Conservation (phyloP, 2,113 vertebrate species). For the Circaetus cinerascens region DNA sequence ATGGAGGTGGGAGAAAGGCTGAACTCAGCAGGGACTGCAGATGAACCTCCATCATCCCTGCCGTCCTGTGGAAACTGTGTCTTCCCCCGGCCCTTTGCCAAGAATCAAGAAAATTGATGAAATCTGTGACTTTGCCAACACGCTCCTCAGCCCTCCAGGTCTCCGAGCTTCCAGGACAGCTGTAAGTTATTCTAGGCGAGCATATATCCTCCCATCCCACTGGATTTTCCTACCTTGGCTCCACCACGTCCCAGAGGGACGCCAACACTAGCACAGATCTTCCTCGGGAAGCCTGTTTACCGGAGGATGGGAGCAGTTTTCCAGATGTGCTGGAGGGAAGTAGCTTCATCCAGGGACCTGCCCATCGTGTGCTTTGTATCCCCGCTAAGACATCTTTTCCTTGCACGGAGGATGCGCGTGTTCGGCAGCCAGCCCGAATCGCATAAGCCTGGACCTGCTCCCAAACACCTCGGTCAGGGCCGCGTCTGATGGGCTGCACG, state of each 20-base stretch:
- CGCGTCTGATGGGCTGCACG: neutral
- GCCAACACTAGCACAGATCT: neutral
- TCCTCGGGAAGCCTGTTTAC: slow-evolving; percentile 61
- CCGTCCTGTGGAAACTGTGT: neutral
- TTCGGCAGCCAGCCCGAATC: neutral
- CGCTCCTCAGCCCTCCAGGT: neutral
- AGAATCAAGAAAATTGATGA: neutral
- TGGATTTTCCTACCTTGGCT: slow-evolving; percentile 61
- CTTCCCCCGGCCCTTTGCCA: neutral
- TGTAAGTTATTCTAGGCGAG: slow-evolving; percentile 30
- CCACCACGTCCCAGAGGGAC: slow-evolving; percentile 1
- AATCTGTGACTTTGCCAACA: neutral
- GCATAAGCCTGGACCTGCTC: slow-evolving; percentile 19
- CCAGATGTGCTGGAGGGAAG: slow-evolving; percentile 60
- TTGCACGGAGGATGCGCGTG: neutral
- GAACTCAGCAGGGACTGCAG: neutral
- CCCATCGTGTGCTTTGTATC: neutral
- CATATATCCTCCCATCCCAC: neutral
- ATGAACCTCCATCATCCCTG: neutral
- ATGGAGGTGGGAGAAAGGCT: neutral
- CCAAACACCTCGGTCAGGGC: slow-evolving; percentile 2
- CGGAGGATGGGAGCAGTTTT: slow-evolving; percentile 27
- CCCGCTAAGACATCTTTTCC: slow-evolving; percentile 16
- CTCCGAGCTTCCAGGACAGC: slow-evolving; percentile 34
- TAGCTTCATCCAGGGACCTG: neutral